Evolutionary conservation across 2,888 invertebrate species (phyloP).

Genomic region (Ligdia adustata): DNA sequence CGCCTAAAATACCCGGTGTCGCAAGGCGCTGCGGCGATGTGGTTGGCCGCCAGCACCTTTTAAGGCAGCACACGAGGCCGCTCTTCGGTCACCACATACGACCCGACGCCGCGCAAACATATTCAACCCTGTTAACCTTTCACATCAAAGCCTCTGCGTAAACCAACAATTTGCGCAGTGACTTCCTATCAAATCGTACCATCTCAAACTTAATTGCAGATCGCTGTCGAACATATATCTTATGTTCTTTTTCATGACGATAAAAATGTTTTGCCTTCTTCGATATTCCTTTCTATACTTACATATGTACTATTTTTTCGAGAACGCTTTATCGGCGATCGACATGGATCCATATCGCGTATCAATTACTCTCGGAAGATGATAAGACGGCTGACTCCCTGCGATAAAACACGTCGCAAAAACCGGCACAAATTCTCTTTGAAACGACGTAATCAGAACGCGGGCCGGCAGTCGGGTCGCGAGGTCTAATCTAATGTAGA

Average conservation of each 20-base stretch:
- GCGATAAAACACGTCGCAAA: conserved; percentile 69
- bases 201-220: conserved; percentile 46
- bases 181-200: conserved; percentile 37
- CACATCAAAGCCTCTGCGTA: conserved; percentile 36
- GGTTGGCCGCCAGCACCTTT: conserved; percentile 70
- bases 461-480: conserved; percentile 39
- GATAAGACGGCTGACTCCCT: conserved; percentile 47
- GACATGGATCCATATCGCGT: conserved; percentile 50
- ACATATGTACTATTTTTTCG: conserved; percentile 31
- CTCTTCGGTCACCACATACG: conserved; percentile 36
- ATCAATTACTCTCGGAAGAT: conserved; percentile 59
- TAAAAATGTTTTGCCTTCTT: conserved; percentile 28
- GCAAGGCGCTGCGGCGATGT: conserved; percentile 52
- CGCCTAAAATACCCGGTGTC: conserved; percentile 64
- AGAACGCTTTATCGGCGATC: conserved; percentile 45
- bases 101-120: conserved; percentile 40
- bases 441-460: conserved; percentile 59
- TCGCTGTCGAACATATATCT: conserved; percentile 32
- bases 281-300: conserved; percentile 23
- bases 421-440: conserved; percentile 62
- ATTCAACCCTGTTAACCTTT: conserved; percentile 49
- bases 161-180: conserved; percentile 46
- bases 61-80: conserved; percentile 72
- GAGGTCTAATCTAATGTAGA: conserved; percentile 51
- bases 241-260: conserved; percentile 30